These are phyloP conservation scores for Zaprionus lineosus DNA, from an alignment of 2,888 invertebrate species.

Conservation along the genomic window DNA sequence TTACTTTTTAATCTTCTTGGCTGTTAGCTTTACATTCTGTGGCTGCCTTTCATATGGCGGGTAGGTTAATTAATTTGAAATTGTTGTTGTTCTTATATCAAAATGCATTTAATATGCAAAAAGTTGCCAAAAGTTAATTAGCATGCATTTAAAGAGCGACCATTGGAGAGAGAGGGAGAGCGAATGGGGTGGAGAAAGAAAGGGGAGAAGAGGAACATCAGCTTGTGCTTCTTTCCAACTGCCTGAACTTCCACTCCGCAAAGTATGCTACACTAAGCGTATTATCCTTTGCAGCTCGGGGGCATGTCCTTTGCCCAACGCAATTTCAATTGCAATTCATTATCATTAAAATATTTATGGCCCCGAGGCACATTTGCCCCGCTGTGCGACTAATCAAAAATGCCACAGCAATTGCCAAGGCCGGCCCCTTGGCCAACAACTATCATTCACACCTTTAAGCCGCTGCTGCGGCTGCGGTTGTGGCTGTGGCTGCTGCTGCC, in stretches of 20 bases:
- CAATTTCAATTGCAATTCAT: constrained; percentile 73
- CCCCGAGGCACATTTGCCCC: constrained; percentile 15
- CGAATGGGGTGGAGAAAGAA: too few relatives aligned
- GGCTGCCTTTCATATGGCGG: constrained; percentile 35
- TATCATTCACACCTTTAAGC: constrained; percentile 70
- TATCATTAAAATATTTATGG: constrained; percentile 70
- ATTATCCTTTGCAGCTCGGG: constrained; percentile 20
- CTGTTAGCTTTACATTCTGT: constrained; percentile 45
- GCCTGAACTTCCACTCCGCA: background rate
- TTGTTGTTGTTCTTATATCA: constrained; percentile 25
- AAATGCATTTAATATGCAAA: constrained; percentile 36
- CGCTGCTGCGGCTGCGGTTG: too few relatives aligned
- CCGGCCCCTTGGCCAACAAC: constrained; percentile 3
- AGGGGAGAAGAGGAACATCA: too few relatives aligned
- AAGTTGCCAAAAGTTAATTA: constrained; percentile 50
- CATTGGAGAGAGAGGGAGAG: background rate
- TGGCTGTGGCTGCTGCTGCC: too few relatives aligned
- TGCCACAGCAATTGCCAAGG: constrained; percentile 50
- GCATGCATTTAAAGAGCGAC: constrained; percentile 37
- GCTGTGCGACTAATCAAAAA: constrained; percentile 53
- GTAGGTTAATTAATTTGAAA: constrained; percentile 66
- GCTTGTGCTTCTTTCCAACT: background rate
- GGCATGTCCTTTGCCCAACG: constrained; percentile 13
- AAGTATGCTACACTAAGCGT: constrained; percentile 10
- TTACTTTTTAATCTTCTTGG: constrained; percentile 64